A percentile compares a stretch with the other conserved stretches of the same genome.
These are phyloP conservation scores for Ranitomeya imitator DNA, from an alignment of 2,113 vertebrate species.

Conservation along the genomic window DNA sequence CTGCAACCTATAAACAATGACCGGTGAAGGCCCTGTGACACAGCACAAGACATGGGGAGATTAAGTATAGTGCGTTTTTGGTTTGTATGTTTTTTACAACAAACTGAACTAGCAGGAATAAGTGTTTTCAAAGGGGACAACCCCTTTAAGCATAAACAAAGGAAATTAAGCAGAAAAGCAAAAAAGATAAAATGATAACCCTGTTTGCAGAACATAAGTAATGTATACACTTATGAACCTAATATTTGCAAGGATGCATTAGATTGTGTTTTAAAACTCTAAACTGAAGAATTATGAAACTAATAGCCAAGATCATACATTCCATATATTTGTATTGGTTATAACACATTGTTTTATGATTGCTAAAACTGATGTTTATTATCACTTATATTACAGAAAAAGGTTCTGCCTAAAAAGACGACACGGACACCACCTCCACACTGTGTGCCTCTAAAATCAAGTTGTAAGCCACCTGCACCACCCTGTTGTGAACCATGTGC, in stretches of 20 bases:
- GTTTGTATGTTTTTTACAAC: too few species aligned
- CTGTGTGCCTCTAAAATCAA: conserved; percentile 78
- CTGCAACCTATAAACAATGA: too few species aligned
- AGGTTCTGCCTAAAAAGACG: conserved; percentile 45
- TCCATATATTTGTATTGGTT: too few species aligned
- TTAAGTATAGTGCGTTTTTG: too few species aligned
- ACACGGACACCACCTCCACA: conserved; percentile 68
- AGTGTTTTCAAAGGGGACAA: too few species aligned
- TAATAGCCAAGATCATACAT: background rate
- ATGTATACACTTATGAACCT: background rate
- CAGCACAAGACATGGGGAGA: too few species aligned
- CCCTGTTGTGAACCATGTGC: conserved; percentile 85
- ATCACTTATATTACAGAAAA: conserved; percentile 52
- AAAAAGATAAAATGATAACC: too few species aligned
- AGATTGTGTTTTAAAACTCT: background rate
- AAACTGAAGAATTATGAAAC: background rate
- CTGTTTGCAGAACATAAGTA: background rate
- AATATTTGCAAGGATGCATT: background rate
- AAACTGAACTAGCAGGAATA: too few species aligned
- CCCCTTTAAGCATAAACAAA: too few species aligned
- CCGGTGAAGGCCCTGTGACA: too few species aligned
- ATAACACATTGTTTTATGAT: background rate
- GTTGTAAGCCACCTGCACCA: conserved; percentile 75
- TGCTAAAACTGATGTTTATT: background rate
- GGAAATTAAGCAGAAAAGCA: background rate